Conservation (phyloP, 2,888 invertebrate genomes). For the Ashinkailepas kermadecensis region DNA sequence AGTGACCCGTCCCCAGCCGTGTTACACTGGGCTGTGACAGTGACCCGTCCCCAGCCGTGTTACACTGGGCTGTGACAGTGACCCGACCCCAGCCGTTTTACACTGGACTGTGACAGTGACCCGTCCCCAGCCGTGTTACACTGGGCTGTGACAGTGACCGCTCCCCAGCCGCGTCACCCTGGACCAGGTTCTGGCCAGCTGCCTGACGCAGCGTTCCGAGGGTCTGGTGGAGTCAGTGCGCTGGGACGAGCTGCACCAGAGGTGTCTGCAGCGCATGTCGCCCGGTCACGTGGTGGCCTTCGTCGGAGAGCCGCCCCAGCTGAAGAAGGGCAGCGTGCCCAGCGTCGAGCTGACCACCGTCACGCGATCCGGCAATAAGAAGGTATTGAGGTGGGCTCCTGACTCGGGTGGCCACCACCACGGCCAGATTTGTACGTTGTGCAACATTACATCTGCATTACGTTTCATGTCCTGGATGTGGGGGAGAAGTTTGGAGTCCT, state of each 20-base stretch:
- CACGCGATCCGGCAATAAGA: slow-evolving; percentile 77
- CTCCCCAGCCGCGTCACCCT: slow-evolving; percentile 45
- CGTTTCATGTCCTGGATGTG: too few species aligned
- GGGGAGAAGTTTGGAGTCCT: too few species aligned
- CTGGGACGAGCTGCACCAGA: slow-evolving; percentile 64
- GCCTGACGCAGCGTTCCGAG: slow-evolving; percentile 42
- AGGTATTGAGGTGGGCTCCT: slow-evolving; percentile 48
- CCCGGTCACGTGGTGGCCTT: slow-evolving; percentile 55
- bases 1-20: slow-evolving; percentile 31
- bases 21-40: slow-evolving; percentile 46
- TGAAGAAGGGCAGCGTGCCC: slow-evolving; percentile 61
- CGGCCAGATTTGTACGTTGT: too few species aligned
- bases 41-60: slow-evolving; percentile 39
- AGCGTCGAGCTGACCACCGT: slow-evolving; percentile 69
- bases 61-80: slow-evolving; percentile 42
- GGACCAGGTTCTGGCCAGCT: slow-evolving; percentile 48
- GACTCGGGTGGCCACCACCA: neutral
- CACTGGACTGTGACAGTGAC: slow-evolving; percentile 43
- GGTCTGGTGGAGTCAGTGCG: slow-evolving; percentile 37
- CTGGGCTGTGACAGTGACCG: too few species aligned
- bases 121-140: neutral
- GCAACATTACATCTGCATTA: too few species aligned
- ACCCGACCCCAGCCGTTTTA: slow-evolving; percentile 41
- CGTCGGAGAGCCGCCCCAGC: slow-evolving; percentile 39
- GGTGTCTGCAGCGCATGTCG: slow-evolving; percentile 61